A percentile compares a stretch with the other conserved stretches of the same genome.
Evolutionary conservation across 2,888 invertebrate species (phyloP).

Genomic region (Parnassius smintheus): DNA sequence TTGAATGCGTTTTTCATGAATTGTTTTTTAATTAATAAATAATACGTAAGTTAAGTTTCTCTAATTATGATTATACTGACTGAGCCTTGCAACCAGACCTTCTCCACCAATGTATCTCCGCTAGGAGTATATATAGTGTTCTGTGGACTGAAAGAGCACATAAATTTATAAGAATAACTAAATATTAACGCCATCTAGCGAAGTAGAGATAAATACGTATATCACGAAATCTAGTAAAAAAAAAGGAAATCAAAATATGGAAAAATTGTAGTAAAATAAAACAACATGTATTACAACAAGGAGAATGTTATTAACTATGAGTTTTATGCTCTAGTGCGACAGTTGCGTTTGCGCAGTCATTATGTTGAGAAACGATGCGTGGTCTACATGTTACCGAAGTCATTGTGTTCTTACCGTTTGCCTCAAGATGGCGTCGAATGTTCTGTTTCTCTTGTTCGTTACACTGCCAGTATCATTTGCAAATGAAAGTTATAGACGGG

Average conservation of each 20-base stretch:
- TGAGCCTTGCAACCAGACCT: too few species aligned
- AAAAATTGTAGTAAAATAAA: conserved; percentile 5
- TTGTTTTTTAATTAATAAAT: too few species aligned
- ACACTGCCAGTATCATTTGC: conserved; percentile 40
- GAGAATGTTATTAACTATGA: conserved; percentile 44
- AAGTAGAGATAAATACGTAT: not conserved
- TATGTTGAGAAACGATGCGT: conserved; percentile 60
- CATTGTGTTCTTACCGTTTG: conserved; percentile 48
- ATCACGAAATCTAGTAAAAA: not conserved
- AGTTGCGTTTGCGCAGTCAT: conserved; percentile 58
- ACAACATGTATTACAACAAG: conserved; percentile 49
- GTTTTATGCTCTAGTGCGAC: conserved; percentile 60
- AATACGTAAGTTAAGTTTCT: too few species aligned
- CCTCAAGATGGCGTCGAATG: conserved; percentile 66
- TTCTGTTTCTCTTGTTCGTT: conserved; percentile 45
- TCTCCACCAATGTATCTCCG: too few species aligned
- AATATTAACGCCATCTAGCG: conserved; percentile 17
- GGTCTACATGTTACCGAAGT: conserved; percentile 28
- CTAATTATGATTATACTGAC: too few species aligned
- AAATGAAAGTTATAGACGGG: conserved; percentile 48
- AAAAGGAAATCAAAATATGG: not conserved
- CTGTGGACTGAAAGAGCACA: too few species aligned
- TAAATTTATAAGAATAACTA: not conserved
- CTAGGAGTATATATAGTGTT: too few species aligned
- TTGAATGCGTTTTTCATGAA: too few species aligned